Evolutionary conservation across 2,113 vertebrate genomes (phyloP), one percentile per base, ranked within the genome.

Genomic region (Syrmaticus mikado): DNA sequence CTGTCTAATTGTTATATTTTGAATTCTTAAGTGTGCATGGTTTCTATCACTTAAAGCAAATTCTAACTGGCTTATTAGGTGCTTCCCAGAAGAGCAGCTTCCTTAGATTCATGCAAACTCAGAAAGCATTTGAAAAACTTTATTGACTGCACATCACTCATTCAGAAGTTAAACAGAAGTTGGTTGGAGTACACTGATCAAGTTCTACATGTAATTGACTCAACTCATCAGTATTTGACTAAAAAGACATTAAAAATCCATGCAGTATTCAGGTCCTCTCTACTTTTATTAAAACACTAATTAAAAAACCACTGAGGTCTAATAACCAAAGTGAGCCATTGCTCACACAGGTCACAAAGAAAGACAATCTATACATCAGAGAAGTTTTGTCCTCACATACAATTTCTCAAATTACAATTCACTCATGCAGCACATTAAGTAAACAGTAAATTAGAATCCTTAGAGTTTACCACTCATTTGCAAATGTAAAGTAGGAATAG

Each of bases 161-260:
- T 24, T 2, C 38, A 72, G 62, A 53, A 72, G 64, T 67, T 64
- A 46, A 72, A 13, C 22, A 68, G 45, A 48, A 77, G 55, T 72
- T 61, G 57, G 22, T 6, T 43, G 46, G 87, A 58, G 18, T 18
- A 53, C 32, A 67, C 72, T 61, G 52, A 53, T 68, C 7, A 9
- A 58, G 48, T 82, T 46, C 60, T 76, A 25, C 3, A 32, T 12
- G 53, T 28, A 61, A 89, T 87, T 48, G 70, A 38, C 60, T 90
- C 43, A 48, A 77, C 34, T 77, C 38, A 72, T 52, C 82, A 70
- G 45, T 62, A 71, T 77, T 72, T 94, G 27, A 50, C 30, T 41
- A 92, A 84, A 24, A 87, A 87, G 32, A 95, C 43, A 77, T 76
- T n/a, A 67, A 68, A 87, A 68, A 87, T 14, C 6, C n/a, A 72